These are phyloP conservation scores for Prosopocoilus inquinatus DNA, from an alignment of 2,888 invertebrate genomes.

Conservation along the genomic window DNA sequence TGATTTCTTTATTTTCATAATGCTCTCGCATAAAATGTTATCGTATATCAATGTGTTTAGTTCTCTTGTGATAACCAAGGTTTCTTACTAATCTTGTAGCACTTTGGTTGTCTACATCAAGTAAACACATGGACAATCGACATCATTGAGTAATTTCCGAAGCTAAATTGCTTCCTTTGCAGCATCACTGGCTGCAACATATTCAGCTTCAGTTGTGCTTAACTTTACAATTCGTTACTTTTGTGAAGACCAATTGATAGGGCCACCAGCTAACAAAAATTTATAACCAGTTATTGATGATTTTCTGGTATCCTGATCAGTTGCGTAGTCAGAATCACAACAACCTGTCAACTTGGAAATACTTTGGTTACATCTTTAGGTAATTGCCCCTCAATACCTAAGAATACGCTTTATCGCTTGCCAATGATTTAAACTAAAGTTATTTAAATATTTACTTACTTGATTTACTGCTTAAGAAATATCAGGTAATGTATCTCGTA, in stretches of 20 bases:
- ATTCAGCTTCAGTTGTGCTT: slow-evolving; percentile 37
- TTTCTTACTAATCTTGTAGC: neutral
- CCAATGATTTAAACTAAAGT: too few relatives aligned
- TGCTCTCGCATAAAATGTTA: neutral
- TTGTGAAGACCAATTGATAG: slow-evolving; percentile 36
- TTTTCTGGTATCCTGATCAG: too few relatives aligned
- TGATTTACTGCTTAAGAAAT: too few relatives aligned
- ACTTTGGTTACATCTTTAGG: too few relatives aligned
- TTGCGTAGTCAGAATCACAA: too few relatives aligned
- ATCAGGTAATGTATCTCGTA: too few relatives aligned
- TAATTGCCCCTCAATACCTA: too few relatives aligned
- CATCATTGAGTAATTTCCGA: neutral
- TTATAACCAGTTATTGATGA: too few relatives aligned
- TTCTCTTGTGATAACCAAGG: slow-evolving; percentile 1
- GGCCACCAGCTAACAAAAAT: too few relatives aligned
- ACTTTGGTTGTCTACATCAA: slow-evolving; percentile 1
- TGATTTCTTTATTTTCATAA: neutral
- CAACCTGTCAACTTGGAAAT: too few relatives aligned
- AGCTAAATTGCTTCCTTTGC: slow-evolving; percentile 30
- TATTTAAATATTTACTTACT: too few relatives aligned
- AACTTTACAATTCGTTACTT: slow-evolving; percentile 33
- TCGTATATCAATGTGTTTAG: slow-evolving; percentile 7
- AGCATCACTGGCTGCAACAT: slow-evolving; percentile 35
- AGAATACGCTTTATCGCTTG: too few relatives aligned
- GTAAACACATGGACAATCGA: neutral